A percentile compares a stretch with the other conserved stretches of the same genome.
These are phyloP conservation scores for Crotalus horridus DNA, from an alignment of 2,113 vertebrate genomes.

Conservation along the genomic window DNA sequence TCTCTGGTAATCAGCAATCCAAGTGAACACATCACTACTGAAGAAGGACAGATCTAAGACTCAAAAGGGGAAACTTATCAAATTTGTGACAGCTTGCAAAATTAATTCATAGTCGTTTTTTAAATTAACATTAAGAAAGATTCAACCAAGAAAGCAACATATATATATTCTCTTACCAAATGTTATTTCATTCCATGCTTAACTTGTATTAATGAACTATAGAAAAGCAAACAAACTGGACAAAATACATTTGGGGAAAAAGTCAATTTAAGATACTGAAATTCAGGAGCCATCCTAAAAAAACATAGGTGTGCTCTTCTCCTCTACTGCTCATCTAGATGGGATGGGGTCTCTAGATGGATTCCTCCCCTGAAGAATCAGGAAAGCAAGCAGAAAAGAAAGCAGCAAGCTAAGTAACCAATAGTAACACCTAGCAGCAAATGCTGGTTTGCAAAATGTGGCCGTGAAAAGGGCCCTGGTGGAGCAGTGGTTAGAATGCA, in stretches of 20 bases:
- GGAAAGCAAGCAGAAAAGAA: neutral
- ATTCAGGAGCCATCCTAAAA: neutral
- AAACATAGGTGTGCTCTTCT: neutral
- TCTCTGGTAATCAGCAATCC: neutral
- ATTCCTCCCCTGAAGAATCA: neutral
- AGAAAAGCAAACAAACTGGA: neutral
- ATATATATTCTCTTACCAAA: neutral
- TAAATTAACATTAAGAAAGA: no score
- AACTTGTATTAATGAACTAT: no score
- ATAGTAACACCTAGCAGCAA: neutral
- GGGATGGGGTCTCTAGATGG: neutral
- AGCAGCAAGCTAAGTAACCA: neutral
- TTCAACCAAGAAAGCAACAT: neutral
- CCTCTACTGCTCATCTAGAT: neutral
- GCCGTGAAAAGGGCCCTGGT: neutral
- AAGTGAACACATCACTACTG: neutral
- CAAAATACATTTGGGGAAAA: neutral
- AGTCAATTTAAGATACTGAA: neutral
- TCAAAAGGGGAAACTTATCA: neutral
- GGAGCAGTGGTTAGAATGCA: neutral
- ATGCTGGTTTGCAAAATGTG: neutral
- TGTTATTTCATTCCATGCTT: neutral
- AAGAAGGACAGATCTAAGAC: neutral
- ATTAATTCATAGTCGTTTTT: neutral
- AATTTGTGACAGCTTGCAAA: neutral